These are phyloP conservation scores for Tachysurus fulvidraco DNA, from an alignment of 2,113 vertebrate species.

Conservation along the genomic window DNA sequence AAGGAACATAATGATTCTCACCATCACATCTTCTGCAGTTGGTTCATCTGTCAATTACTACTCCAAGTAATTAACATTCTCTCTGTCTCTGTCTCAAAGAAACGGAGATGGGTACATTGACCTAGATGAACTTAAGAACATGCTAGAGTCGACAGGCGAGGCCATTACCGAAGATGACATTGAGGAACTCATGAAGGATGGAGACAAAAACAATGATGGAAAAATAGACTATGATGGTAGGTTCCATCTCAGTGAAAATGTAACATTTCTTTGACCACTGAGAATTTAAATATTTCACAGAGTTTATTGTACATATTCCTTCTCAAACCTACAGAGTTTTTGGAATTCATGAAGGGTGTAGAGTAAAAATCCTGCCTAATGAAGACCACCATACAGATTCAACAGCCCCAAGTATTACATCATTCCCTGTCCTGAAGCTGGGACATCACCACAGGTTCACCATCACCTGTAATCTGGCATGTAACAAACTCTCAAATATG, in stretches of 20 bases:
- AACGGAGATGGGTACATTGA: conserved; percentile 80
- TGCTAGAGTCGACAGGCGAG: conserved; percentile 78
- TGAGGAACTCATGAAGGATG: conserved; percentile 79
- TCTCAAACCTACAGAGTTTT: conserved; percentile 66
- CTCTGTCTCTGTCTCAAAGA: conserved; percentile 57
- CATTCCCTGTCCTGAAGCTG: conserved; percentile 25
- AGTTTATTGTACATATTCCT: background rate
- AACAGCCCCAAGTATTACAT: conserved; percentile 1
- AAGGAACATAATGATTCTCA: conserved; percentile 26
- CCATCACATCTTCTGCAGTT: background rate
- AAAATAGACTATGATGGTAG: conserved; percentile 79
- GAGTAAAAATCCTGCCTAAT: conserved; percentile 60
- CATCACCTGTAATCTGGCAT: background rate
- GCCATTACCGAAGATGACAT: conserved; percentile 78
- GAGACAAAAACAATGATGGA: conserved; percentile 80
- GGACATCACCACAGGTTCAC: background rate
- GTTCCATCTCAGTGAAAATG: background rate
- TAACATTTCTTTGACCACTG: background rate
- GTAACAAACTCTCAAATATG: background rate
- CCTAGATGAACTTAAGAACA: conserved; percentile 74
- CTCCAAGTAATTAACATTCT: background rate
- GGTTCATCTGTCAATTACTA: background rate
- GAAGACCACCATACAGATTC: conserved; percentile 1
- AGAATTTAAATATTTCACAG: no score
- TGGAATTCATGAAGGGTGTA: conserved; percentile 78